Base-by-base conservation (phyloP, 2,797 vertebrate genomes). In the Urosaurus nigricauda region DNA sequence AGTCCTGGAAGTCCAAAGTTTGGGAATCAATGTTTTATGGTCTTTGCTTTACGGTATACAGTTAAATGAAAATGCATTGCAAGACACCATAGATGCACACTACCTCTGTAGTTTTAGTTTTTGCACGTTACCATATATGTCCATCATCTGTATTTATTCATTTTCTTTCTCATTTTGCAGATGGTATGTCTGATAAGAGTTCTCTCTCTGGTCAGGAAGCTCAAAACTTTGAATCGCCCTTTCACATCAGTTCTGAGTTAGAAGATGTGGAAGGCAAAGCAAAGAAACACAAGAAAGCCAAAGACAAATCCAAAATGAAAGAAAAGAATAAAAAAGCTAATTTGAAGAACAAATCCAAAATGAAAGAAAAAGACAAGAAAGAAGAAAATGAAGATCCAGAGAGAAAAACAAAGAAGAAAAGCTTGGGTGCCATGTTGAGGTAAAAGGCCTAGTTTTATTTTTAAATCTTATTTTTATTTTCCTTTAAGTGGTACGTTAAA, bases 351-450 rank as follows among this genome's bases (percentile, higher is more conserved):
- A 99, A 98, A 93, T 90, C 93, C 53, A 99, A 98, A 95, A 96
- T 96, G 29, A 98, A 98, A 92, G 97, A 97, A 94, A 97, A 98
- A 96, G 98, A 98, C 95, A 97, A 93, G 81, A 97, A 92, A 95
- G 98, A 96, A 93, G 98, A 97, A 88, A 95, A 91, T 2, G 98
- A 98, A 82, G 98, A 99, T 8, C 95, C 94, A 0, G 98, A 98
- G 82, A 98, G 98, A 96, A 99, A 98, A 96, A 97, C 96, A 43
- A 98, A 98, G 96, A 99, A 98, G 96, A 98, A 98, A 87, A 98
- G 98, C 35, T 98, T 99, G 26, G 98, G 97, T 5, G 97, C 97
- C 91, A 97, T 99, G 94, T 95, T 99, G 92, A 99, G 98, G 99
- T 98, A 97, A 0, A 90, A 56, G 63, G 2, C 40, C 32, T 87